Percentiles rank a stretch among this genome's conserved stretches.
phyloP scores from a whole-genome alignment of 2,113 vertebrate genomes.

The Bos indicus region DNA sequence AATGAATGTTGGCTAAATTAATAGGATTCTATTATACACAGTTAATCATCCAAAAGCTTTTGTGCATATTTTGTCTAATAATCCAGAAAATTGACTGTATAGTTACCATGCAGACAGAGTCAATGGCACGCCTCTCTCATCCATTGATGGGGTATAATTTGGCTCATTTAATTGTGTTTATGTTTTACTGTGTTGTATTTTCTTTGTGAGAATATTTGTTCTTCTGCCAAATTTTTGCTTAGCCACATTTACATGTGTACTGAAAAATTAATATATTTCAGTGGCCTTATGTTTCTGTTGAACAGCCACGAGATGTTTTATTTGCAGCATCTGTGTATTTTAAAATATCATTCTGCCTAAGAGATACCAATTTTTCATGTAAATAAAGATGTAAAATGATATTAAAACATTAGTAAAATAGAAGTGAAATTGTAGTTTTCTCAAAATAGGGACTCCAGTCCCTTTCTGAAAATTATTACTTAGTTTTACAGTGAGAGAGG shows the following conservation, averaged over 20 bases:
- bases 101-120: background rate
- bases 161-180: slow-evolving; percentile 64
- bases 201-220: slow-evolving; percentile 53
- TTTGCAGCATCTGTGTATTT: slow-evolving; percentile 69
- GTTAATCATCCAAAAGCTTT: slow-evolving; percentile 22
- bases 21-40: background rate
- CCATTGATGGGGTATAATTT: slow-evolving; percentile 63
- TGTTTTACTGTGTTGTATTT: slow-evolving; percentile 64
- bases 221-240: slow-evolving; percentile 66
- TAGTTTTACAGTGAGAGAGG: background rate
- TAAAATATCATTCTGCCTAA: slow-evolving; percentile 65
- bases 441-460: background rate
- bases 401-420: slow-evolving; percentile 32
- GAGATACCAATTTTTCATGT: slow-evolving; percentile 30
- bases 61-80: slow-evolving; percentile 33
- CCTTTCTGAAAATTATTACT: slow-evolving; percentile 7
- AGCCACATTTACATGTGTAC: slow-evolving; percentile 64
- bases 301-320: slow-evolving; percentile 56
- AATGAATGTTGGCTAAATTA: slow-evolving; percentile 34
- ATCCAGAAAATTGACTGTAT: slow-evolving; percentile 27
- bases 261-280: slow-evolving; percentile 75
- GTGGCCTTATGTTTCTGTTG: slow-evolving; percentile 70
- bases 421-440: background rate
- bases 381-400: slow-evolving; percentile 13
- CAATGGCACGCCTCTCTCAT: slow-evolving; percentile 1